A percentile compares a stretch with the other conserved stretches of the same genome.
Conservation (phyloP, 2,888 invertebrate genomes). For the Emmelina monodactyla region DNA sequence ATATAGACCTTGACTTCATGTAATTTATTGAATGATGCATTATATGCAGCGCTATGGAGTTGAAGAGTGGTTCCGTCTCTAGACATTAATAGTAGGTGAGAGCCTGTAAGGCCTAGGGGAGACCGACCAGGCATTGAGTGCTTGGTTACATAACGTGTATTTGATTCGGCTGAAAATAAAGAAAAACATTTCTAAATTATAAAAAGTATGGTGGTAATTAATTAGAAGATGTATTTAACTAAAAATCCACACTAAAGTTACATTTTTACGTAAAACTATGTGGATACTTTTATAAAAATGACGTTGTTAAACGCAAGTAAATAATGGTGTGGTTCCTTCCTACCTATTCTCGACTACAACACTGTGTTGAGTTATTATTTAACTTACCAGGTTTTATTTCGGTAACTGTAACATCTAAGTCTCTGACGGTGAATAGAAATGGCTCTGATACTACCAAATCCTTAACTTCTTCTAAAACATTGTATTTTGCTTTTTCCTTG, state of each 20-base stretch:
- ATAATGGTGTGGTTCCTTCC: no score
- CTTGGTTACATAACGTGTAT: conserved; percentile 49
- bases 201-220: no score
- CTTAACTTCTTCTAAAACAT: conserved; percentile 70
- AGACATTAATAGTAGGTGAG: conserved; percentile 49
- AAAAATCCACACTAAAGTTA: no score
- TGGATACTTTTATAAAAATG: no score
- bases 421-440: conserved; percentile 67
- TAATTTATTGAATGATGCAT: conserved; percentile 53
- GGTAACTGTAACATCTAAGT: conserved; percentile 68
- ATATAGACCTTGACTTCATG: conserved; percentile 60
- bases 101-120: conserved; percentile 54
- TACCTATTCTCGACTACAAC: no score
- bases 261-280: no score
- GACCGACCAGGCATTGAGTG: conserved; percentile 65
- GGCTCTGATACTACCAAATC: conserved; percentile 62
- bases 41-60: conserved; percentile 55
- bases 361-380: no score
- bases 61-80: conserved; percentile 63
- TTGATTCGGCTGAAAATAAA: conserved; percentile 38
- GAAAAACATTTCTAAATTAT: no score
- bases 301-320: no score
- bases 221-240: no score
- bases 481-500: conserved; percentile 51
- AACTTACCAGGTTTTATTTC: conserved; percentile 62